phyloP scores from a whole-genome alignment of 2,113 vertebrate genomes.

The Myodes glareolus region DNA sequence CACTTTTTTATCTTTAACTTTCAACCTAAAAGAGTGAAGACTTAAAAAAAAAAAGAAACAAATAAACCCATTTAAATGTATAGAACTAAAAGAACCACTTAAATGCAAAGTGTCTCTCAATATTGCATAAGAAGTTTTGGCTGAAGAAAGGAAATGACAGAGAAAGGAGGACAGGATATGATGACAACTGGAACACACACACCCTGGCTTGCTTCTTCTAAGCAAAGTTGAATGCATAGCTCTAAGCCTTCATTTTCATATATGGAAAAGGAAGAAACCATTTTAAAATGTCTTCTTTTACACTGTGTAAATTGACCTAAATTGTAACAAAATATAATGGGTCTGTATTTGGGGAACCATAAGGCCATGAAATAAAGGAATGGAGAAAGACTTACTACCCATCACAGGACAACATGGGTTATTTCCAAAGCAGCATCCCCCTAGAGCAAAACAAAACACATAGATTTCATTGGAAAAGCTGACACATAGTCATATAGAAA shows the following conservation, averaged over 20 bases:
- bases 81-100: neutral
- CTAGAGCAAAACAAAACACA: neutral
- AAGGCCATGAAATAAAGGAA: neutral
- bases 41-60: neutral
- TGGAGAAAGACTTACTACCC: neutral
- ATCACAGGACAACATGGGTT: neutral
- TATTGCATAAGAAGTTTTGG: neutral
- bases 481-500: neutral
- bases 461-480: neutral
- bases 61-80: neutral
- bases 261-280: neutral
- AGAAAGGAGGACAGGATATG: neutral
- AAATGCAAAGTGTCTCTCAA: neutral
- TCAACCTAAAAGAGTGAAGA: conserved; percentile 16
- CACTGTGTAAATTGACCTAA: neutral
- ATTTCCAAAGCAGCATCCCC: neutral
- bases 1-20: neutral
- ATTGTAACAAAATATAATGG: neutral
- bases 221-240: neutral
- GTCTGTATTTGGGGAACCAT: neutral
- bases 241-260: conserved; percentile 29
- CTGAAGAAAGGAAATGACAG: neutral
- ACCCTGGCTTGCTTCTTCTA: neutral
- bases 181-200: neutral
- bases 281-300: neutral